phyloP scores from a whole-genome alignment of 2,888 invertebrate species.

The Andricus quercusramuli region DNA sequence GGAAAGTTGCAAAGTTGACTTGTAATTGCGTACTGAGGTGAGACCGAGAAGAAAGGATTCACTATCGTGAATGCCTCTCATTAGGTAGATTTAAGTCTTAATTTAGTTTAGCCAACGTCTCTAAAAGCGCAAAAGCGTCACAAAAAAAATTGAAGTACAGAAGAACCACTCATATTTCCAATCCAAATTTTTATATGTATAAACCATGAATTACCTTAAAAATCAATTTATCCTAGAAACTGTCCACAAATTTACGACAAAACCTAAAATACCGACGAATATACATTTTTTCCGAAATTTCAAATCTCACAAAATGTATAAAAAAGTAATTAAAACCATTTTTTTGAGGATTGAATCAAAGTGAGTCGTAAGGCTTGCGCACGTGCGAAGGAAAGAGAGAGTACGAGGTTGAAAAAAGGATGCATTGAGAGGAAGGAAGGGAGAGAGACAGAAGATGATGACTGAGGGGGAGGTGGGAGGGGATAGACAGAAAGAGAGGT shows the following conservation, averaged over 20 bases:
- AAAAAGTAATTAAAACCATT: background rate
- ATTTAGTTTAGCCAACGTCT: background rate
- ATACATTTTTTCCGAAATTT: background rate
- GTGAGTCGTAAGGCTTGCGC: slow-evolving; percentile 11
- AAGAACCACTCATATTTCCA: too few relatives aligned
- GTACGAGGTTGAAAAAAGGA: slow-evolving; percentile 43
- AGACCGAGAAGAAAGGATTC: slow-evolving; percentile 33
- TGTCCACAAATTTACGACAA: too few relatives aligned
- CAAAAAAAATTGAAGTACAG: background rate
- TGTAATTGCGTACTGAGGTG: slow-evolving; percentile 11
- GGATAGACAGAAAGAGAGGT: slow-evolving; percentile 56
- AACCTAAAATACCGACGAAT: background rate
- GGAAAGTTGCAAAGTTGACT: background rate
- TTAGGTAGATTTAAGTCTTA: background rate
- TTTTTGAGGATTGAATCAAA: slow-evolving; percentile 41
- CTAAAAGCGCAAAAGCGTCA: background rate
- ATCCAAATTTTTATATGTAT: too few relatives aligned
- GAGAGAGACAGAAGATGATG: slow-evolving; percentile 50
- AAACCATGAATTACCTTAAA: too few relatives aligned
- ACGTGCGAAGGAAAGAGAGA: slow-evolving; percentile 51
- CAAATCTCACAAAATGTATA: background rate
- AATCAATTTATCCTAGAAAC: too few relatives aligned
- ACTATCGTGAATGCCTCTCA: slow-evolving; percentile 45
- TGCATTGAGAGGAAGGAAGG: slow-evolving; percentile 45
- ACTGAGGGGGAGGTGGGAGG: slow-evolving; percentile 43